These are phyloP conservation scores for Entelurus aequoreus DNA, from an alignment of 2,113 vertebrate genomes.

Conservation along the genomic window DNA sequence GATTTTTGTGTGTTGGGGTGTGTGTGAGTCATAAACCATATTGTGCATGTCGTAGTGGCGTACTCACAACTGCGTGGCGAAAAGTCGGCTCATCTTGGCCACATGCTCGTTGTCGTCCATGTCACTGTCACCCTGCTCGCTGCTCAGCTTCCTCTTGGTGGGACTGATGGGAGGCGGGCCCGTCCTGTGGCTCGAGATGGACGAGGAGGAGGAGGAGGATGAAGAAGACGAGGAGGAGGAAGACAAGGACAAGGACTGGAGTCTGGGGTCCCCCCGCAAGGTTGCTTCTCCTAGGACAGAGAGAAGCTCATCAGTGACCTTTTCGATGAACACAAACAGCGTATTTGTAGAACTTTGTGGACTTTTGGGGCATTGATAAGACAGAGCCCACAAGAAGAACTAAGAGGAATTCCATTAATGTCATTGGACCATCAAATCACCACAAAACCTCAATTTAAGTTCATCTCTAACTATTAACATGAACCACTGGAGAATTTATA, in stretches of 20 bases:
- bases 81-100: slow-evolving; percentile 93
- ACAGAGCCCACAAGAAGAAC: too few species aligned
- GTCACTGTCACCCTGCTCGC: slow-evolving; percentile 85
- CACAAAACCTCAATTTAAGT: too few species aligned
- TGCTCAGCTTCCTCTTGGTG: slow-evolving; percentile 88
- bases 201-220: slow-evolving; percentile 63
- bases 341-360: too few species aligned
- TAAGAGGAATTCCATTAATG: too few species aligned
- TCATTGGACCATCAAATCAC: slow-evolving; percentile 1
- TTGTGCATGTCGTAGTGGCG: too few species aligned
- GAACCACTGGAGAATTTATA: slow-evolving; percentile 14
- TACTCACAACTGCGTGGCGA: slow-evolving; percentile 88
- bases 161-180: slow-evolving; percentile 96
- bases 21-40: too few species aligned
- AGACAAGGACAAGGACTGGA: slow-evolving; percentile 86
- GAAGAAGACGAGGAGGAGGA: slow-evolving; percentile 66
- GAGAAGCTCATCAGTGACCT: background rate
- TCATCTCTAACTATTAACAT: too few species aligned
- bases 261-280: slow-evolving; percentile 87
- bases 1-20: too few species aligned
- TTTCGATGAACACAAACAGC: too few species aligned
- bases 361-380: too few species aligned
- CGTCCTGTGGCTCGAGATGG: slow-evolving; percentile 84
- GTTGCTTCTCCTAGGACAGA: slow-evolving; percentile 83
- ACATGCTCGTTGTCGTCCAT: slow-evolving; percentile 88